Base-by-base conservation (phyloP, 2,888 invertebrate genomes). In the Vanessa cardui region DNA sequence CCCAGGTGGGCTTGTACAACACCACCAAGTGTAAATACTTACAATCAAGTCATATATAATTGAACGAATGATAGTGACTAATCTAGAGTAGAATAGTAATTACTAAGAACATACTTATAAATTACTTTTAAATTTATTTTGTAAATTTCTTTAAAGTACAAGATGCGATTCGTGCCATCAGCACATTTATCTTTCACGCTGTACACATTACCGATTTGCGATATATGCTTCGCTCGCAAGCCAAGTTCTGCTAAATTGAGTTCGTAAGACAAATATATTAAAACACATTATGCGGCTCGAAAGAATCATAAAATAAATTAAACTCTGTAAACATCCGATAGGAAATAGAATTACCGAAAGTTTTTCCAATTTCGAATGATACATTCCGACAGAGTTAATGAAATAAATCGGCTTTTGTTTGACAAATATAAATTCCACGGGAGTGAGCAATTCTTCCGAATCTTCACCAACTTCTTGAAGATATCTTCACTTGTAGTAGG, bases 371-470 rank as follows among this genome's bases (percentile, higher is more conserved):
- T 59, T 45, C 44, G 20, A 16, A 50, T 20, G 50, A 21, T 50
- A 49, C 20, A 49, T 3, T 49, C 8, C 26, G 1, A 58, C 45
- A 31, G 59, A 44, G 44, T 20, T 45, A 64, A 59, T 26, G 44
- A 64, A 64, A 64, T 59, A 59, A 45, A 52, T 64, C 18, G 50
- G 26, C 45, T 64, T 33, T 31, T 59, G 45, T 64, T 64, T 45
- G 59, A 64, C 64, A 49, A 59, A 33, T 45, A 59, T 50, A 50
- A 64, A 59, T 59, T 64, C 59, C 49, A n/a, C 26, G 8, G 50
- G 45, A 50, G 39, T 44, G 58, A 64, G 50, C 58, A 64, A 49
- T 64, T 50, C 26, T 44, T 39, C 59, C 15, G 44, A 63, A 50
- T 33, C 45, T 20, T 50, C 18, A 61, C 52, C 52, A 59, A 47